These are phyloP conservation scores for Leptodactylus fallax DNA, from an alignment of 2,797 vertebrate species.

Conservation along the genomic window DNA sequence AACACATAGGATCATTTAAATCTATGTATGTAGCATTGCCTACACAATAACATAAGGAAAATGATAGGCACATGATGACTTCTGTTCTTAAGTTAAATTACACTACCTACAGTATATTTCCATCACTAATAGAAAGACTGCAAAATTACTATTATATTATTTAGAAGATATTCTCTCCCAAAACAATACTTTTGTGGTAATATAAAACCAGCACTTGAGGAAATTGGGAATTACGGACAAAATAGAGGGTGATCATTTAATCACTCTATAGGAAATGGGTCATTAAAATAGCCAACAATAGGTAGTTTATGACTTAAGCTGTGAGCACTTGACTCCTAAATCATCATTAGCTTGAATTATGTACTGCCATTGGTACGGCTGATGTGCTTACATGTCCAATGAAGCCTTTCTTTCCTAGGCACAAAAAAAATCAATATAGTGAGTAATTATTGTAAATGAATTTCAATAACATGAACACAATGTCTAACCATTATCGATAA, in stretches of 20 bases:
- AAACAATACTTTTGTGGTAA: too few relatives aligned
- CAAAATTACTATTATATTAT: background rate
- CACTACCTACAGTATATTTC: too few relatives aligned
- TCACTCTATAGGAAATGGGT: background rate
- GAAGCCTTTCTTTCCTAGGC: conserved; percentile 19
- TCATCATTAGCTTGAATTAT: conserved; percentile 27
- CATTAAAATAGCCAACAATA: conserved; percentile 23
- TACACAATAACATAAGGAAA: background rate
- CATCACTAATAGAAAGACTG: too few relatives aligned
- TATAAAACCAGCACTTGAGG: too few relatives aligned
- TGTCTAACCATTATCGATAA: conserved; percentile 39
- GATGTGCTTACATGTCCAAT: conserved; percentile 23
- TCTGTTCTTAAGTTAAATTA: too few relatives aligned
- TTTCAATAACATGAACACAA: conserved; percentile 37
- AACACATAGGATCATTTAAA: too few relatives aligned
- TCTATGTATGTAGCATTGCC: too few relatives aligned
- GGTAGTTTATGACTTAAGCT: conserved; percentile 18
- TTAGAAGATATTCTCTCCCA: background rate
- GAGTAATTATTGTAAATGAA: conserved; percentile 46
- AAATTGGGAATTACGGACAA: background rate
- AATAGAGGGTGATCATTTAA: background rate
- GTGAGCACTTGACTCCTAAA: conserved; percentile 35
- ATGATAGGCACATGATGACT: background rate
- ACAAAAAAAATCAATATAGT: conserved; percentile 37
- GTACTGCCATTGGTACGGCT: conserved; percentile 22